Evolutionary conservation across 1,140 invertebrate species (phyloP), one percentile per base, ranked within the genome.

Genomic region (Atta colombica): DNA sequence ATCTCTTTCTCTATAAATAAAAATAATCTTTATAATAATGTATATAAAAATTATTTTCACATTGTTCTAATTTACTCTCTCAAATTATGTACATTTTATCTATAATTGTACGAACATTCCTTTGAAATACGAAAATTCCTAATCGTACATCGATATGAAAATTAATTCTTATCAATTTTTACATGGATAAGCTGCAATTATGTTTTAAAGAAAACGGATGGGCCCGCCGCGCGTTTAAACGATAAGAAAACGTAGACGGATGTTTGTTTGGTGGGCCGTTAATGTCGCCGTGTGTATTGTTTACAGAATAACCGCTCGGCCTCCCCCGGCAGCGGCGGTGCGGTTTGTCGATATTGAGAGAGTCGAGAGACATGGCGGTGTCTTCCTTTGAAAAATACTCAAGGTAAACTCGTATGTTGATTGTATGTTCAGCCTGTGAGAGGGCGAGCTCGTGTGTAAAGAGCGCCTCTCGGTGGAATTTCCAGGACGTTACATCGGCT

Each of bases 311-410:
- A 85, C 90, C 88, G 90, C 86, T 66, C 75, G 86, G 86, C 77
- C 85, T 87, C 87, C 78, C 86, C 78, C 85, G 66, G 45, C 39
- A 65, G n/a, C 60, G 66, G 88, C 81, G 88, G 69, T 82, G 88
- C 82, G 61, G 87, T 91, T 87, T 88, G 88, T 90, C 89, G 89
- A 91, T 91, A 88, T 88, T 86, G 91, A 91, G 85, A 89, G 89
- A 90, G 65, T 80, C 89, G 82, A 89, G 49, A 45, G 39, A 45
- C 68, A 80, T 71, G 77, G 81, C 90, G 86, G 81, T 91, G 90
- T 91, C 91, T 89, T 91, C 89, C 91, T 93, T 93, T 93, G 92
- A 89, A 92, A 92, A 92, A 93, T 92, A 91, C 87, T 91, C 90
- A 91, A 91, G 89, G 90, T 89, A 91, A 91, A 91, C 90, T 89